Evolutionary conservation across 2,113 vertebrate genomes (phyloP).

Genomic region (Rhabdornis inornatus): DNA sequence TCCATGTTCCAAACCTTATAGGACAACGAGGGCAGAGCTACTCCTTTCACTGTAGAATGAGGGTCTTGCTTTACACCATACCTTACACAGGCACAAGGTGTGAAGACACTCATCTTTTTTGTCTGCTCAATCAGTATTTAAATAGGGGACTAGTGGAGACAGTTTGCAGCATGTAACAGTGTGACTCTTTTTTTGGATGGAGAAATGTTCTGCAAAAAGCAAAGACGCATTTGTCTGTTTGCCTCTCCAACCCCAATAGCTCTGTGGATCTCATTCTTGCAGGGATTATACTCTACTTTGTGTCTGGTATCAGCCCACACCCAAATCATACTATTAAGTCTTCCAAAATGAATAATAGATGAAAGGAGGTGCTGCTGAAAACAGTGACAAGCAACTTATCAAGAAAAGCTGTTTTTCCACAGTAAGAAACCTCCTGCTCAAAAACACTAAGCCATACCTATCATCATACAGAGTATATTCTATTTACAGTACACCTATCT

Average conservation of each 20-base stretch:
- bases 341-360: constrained; percentile 76
- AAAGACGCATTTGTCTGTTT: not conserved
- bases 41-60: not conserved
- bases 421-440: constrained; percentile 62
- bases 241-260: not conserved
- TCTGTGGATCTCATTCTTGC: not conserved
- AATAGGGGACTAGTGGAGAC: not conserved
- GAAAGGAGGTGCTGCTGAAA: constrained; percentile 70
- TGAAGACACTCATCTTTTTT: not conserved
- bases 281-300: constrained; percentile 33
- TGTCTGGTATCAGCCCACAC: constrained; percentile 54
- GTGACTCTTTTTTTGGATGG: not conserved
- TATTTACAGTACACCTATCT: constrained; percentile 65
- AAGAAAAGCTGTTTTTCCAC: constrained; percentile 70
- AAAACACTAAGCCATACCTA: constrained; percentile 53
- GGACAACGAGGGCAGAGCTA: not conserved
- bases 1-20: fast-evolving
- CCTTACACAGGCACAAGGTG: not conserved
- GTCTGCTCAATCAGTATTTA: not conserved
- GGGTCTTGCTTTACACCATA: not conserved
- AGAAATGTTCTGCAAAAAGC: not conserved
- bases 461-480: constrained; percentile 41
- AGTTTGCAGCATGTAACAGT: not conserved
- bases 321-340: constrained; percentile 61
- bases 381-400: constrained; percentile 70